A percentile compares a stretch with the other conserved stretches of the same genome.
These are phyloP conservation scores for Diachasmimorpha longicaudata DNA, from an alignment of 1,140 invertebrate species.

Conservation along the genomic window DNA sequence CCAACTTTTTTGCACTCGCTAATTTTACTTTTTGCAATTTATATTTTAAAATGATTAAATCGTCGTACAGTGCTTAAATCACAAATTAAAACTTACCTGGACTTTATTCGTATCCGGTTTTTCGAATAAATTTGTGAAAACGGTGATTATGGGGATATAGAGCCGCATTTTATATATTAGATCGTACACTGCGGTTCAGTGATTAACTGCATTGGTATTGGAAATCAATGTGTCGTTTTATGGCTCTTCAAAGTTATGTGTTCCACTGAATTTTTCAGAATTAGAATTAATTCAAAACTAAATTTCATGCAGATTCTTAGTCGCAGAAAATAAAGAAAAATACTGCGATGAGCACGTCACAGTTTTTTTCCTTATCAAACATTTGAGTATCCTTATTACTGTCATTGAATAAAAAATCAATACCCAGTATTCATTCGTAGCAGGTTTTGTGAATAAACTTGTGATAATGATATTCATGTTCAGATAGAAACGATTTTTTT, in stretches of 20 bases:
- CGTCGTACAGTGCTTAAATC: neutral
- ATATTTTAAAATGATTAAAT: neutral
- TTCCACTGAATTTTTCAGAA: too few relatives aligned
- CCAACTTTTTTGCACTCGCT: neutral
- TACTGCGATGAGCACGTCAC: too few relatives aligned
- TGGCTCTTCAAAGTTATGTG: too few relatives aligned
- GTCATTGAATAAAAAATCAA: neutral
- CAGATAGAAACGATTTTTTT: neutral
- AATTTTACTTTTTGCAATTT: neutral
- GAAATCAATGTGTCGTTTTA: slow-evolving; percentile 20
- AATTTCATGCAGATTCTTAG: too few relatives aligned
- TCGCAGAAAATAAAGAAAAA: too few relatives aligned
- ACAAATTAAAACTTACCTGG: neutral
- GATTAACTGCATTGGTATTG: slow-evolving; percentile 42
- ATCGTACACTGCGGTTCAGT: slow-evolving; percentile 41
- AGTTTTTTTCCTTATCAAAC: too few relatives aligned
- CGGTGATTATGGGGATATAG: neutral
- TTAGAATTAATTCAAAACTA: too few relatives aligned
- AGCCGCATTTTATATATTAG: neutral
- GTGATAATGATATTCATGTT: neutral
- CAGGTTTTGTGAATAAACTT: neutral
- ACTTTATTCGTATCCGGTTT: neutral
- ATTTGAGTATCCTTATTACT: too few relatives aligned
- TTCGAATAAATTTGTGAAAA: neutral
- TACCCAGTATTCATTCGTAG: neutral